A percentile compares a stretch with the other conserved stretches of the same genome.
Conservation (phyloP, 2,888 invertebrate genomes). For the Ennomos quercinarius region DNA sequence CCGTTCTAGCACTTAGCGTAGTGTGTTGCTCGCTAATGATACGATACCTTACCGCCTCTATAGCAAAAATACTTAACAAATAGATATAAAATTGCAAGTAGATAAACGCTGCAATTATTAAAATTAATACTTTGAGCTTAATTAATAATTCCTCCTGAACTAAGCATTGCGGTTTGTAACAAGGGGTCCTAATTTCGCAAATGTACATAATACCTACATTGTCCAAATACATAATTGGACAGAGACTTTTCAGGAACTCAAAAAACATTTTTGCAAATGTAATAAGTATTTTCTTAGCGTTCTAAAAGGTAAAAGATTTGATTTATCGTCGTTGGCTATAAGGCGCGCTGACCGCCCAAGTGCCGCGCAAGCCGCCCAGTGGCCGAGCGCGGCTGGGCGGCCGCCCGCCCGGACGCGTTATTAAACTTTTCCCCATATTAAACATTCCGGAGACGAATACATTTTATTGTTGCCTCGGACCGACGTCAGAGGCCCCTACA, state of each 20-base stretch:
- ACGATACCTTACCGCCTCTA: conserved; percentile 33
- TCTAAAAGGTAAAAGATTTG: conserved; percentile 82
- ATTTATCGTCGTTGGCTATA: conserved; percentile 79
- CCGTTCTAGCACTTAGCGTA: conserved; percentile 47
- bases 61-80: conserved; percentile 53
- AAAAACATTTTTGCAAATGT: conserved; percentile 77
- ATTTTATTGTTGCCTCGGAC: conserved; percentile 86
- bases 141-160: too few species aligned
- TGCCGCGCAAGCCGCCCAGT: conserved; percentile 46
- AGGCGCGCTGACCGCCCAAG: conserved; percentile 67
- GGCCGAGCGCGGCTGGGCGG: conserved; percentile 51
- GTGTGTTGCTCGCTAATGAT: conserved; percentile 67
- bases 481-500: conserved; percentile 85
- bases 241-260: conserved; percentile 40
- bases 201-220: too few species aligned
- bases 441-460: conserved; percentile 87
- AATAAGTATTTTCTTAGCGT: conserved; percentile 79
- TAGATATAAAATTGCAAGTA: too few species aligned
- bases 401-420: conserved; percentile 80
- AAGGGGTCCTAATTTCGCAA: not conserved
- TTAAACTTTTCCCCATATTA: conserved; percentile 87
- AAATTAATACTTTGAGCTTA: too few species aligned
- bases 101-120: not conserved
- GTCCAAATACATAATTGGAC: too few species aligned
- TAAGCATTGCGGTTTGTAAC: too few species aligned